phyloP scores from a whole-genome alignment of 1,140 invertebrate genomes.

The Belonocnema kinseyi region DNA sequence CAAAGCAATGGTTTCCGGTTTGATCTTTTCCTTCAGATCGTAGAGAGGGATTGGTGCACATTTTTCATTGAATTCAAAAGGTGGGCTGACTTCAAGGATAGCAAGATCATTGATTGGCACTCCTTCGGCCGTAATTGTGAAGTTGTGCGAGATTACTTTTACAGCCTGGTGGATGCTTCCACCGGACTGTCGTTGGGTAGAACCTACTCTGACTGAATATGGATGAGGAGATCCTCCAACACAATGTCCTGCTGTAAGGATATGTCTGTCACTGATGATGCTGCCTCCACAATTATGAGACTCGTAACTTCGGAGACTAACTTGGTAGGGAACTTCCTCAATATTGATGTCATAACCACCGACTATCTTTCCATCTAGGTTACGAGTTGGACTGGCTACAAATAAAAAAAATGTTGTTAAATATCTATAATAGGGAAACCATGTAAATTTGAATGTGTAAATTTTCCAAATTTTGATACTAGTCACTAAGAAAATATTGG shows the following conservation, averaged over 20 bases:
- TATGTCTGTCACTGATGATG: slow-evolving; percentile 75
- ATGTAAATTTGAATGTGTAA: no score
- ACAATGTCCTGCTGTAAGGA: slow-evolving; percentile 81
- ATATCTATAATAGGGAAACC: no score
- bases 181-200: slow-evolving; percentile 64
- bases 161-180: slow-evolving; percentile 58
- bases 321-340: slow-evolving; percentile 78
- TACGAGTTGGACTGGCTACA: not conserved
- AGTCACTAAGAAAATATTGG: no score
- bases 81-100: slow-evolving; percentile 66
- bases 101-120: slow-evolving; percentile 79
- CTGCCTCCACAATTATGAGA: slow-evolving; percentile 79
- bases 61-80: slow-evolving; percentile 46
- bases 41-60: slow-evolving; percentile 47
- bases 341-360: slow-evolving; percentile 77
- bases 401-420: not conserved
- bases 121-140: slow-evolving; percentile 59
- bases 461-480: no score
- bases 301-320: slow-evolving; percentile 74
- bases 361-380: slow-evolving; percentile 76
- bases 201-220: slow-evolving; percentile 68
- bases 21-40: slow-evolving; percentile 44
- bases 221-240: slow-evolving; percentile 68
- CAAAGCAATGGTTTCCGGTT: slow-evolving; percentile 51
- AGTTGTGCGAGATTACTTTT: slow-evolving; percentile 70